These are phyloP conservation scores for Gambusia affinis DNA, from an alignment of 2,113 vertebrate genomes.

Conservation along the genomic window DNA sequence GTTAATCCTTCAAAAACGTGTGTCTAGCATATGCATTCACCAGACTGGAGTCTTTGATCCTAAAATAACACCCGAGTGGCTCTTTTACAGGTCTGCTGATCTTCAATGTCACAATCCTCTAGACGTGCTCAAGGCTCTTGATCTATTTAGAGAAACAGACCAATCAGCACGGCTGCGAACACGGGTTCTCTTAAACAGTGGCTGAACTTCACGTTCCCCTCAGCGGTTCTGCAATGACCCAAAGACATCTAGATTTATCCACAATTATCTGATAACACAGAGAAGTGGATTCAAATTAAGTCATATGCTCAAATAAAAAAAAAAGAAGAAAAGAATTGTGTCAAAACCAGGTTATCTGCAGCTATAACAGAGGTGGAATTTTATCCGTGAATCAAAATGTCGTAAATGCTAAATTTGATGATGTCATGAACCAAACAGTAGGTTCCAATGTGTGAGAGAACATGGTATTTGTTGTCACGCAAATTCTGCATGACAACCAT, in stretches of 20 bases:
- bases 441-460: too few relatives aligned
- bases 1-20: slow-evolving; percentile 1
- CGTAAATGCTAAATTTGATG: too few relatives aligned
- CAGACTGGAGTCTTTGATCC: slow-evolving; percentile 1
- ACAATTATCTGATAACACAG: background rate
- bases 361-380: too few relatives aligned
- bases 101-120: slow-evolving; percentile 25
- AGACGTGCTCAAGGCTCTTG: slow-evolving; percentile 19
- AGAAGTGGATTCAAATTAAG: background rate
- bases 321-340: too few relatives aligned
- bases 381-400: too few relatives aligned
- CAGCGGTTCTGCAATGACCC: slow-evolving; percentile 8
- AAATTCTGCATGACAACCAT: too few relatives aligned
- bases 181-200: slow-evolving; percentile 14
- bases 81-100: slow-evolving; percentile 60
- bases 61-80: slow-evolving; percentile 30
- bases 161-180: slow-evolving; percentile 32
- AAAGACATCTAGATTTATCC: background rate
- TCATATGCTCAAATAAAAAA: background rate
- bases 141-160: slow-evolving; percentile 48
- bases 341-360: too few relatives aligned
- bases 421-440: too few relatives aligned
- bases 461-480: too few relatives aligned
- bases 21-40: slow-evolving; percentile 17
- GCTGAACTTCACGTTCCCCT: slow-evolving; percentile 14